These are phyloP conservation scores for western clawed frog (Xenopus tropicalis) DNA, from an alignment of 2,113 vertebrate genomes.

Conservation along the genomic window DNA sequence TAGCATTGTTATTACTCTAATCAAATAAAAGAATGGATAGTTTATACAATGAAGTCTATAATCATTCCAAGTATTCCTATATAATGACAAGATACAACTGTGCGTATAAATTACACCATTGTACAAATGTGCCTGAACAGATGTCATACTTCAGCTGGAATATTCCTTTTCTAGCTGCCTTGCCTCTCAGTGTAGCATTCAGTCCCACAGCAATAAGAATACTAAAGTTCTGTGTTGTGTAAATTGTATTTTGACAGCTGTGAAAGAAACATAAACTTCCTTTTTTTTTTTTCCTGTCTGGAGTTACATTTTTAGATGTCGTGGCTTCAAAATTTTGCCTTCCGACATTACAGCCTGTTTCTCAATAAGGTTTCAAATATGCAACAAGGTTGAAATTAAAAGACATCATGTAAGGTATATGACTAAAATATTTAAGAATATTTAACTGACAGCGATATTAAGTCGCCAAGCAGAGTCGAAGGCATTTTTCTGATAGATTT, in stretches of 20 bases:
- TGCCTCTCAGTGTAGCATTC: background rate
- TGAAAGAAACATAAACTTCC: conserved; percentile 20
- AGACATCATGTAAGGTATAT: conserved; percentile 48
- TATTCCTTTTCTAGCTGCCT: conserved; percentile 1
- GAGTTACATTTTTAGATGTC: conserved; percentile 13
- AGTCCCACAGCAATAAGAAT: background rate
- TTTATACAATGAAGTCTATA: too few relatives aligned
- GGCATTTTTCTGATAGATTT: conserved; percentile 63
- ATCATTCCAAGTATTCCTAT: too few relatives aligned
- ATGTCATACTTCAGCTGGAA: conserved; percentile 10
- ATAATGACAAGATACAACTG: too few relatives aligned
- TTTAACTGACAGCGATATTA: conserved; percentile 61
- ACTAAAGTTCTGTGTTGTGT: conserved; percentile 14
- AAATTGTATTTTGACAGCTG: conserved; percentile 41
- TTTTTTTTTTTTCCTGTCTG: background rate
- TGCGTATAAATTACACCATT: too few relatives aligned
- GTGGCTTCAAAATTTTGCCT: conserved; percentile 13
- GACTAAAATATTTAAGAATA: conserved; percentile 61
- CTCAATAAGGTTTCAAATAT: conserved; percentile 22
- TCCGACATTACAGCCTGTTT: conserved; percentile 15
- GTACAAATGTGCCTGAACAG: conserved; percentile 1
- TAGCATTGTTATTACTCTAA: too few relatives aligned
- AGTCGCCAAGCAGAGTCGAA: conserved; percentile 57
- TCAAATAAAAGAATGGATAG: too few relatives aligned
- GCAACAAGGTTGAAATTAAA: conserved; percentile 38